A percentile compares a stretch with the other conserved stretches of the same genome.
Evolutionary conservation across 64 coral and sea anemone species (phyloP).

Genomic region (Orbicella faveolata): DNA sequence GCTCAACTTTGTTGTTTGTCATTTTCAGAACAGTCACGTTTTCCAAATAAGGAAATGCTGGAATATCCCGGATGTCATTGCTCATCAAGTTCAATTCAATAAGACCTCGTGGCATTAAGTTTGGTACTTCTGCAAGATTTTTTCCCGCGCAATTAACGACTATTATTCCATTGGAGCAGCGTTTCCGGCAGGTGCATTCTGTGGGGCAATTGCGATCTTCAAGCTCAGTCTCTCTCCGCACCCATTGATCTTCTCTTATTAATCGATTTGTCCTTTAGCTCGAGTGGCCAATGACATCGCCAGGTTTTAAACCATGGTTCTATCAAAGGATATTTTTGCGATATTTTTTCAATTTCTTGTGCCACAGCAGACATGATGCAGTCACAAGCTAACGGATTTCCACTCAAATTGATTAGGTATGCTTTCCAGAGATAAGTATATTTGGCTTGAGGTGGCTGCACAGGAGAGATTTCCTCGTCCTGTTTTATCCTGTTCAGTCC

Average conservation of each 20-base stretch:
- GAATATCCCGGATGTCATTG: constrained; percentile 42
- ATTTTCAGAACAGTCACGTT: constrained; percentile 41
- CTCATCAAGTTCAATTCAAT: constrained; percentile 49
- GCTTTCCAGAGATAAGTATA: neutral
- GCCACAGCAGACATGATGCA: constrained; percentile 14
- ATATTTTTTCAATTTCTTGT: neutral
- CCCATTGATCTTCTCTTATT: constrained; percentile 20
- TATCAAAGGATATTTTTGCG: neutral
- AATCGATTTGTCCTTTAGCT: constrained; percentile 15
- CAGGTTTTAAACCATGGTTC: constrained; percentile 40
- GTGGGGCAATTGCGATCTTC: constrained; percentile 27
- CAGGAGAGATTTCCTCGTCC: constrained; percentile 10
- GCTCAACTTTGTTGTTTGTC: constrained; percentile 38
- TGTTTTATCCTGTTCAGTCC: constrained; percentile 13
- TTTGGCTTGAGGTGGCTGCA: neutral
- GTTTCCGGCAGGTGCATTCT: constrained; percentile 17
- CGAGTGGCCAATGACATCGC: constrained; percentile 33
- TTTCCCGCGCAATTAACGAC: constrained; percentile 27
- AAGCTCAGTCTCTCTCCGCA: neutral
- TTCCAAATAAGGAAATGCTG: constrained; percentile 18
- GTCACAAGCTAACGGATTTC: constrained; percentile 59
- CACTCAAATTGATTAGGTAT: constrained; percentile 33
- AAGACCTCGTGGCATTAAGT: constrained; percentile 22
- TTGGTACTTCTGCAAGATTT: constrained; percentile 40
- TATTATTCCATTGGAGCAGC: constrained; percentile 17